These are phyloP conservation scores for Myrmecobius fasciatus DNA, from an alignment of 2,113 vertebrate species.

Conservation along the genomic window DNA sequence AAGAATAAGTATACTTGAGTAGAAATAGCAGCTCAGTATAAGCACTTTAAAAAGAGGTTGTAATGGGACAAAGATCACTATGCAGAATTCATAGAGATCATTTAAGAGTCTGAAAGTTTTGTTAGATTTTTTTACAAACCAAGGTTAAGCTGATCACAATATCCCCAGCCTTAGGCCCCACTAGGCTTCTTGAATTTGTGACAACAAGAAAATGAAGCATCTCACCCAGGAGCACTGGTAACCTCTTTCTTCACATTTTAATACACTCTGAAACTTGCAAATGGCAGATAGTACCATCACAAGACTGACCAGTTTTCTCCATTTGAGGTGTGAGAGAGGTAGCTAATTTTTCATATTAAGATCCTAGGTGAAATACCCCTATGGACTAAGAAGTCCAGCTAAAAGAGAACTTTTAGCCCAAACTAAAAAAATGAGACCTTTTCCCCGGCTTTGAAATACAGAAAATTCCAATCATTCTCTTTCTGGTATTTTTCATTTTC, in stretches of 20 bases:
- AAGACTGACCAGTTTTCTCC: not conserved
- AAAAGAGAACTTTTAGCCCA: conserved; percentile 35
- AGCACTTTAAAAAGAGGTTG: conserved; percentile 22
- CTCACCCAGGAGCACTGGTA: not conserved
- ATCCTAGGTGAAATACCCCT: conserved; percentile 64
- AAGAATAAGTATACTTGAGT: conserved; percentile 19
- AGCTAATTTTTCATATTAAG: conserved; percentile 51
- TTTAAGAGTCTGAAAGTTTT: not conserved
- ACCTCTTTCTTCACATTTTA: not conserved
- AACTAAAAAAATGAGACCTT: not conserved
- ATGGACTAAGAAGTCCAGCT: conserved; percentile 14
- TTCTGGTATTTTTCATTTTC: conserved; percentile 58
- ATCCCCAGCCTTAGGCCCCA: not conserved
- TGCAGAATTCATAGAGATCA: not conserved
- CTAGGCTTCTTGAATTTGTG: conserved; percentile 21
- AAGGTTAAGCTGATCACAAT: not conserved
- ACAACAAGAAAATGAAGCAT: not conserved
- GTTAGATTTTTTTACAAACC: not conserved
- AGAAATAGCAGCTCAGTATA: not conserved
- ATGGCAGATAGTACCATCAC: not conserved
- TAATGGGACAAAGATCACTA: not conserved
- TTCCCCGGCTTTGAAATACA: not conserved
- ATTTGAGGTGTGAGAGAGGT: not conserved
- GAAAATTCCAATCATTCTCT: conserved; percentile 37
- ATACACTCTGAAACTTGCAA: not conserved